Evolutionary conservation across 2,888 invertebrate genomes (phyloP).

Genomic region (Epirrhoe alternata): DNA sequence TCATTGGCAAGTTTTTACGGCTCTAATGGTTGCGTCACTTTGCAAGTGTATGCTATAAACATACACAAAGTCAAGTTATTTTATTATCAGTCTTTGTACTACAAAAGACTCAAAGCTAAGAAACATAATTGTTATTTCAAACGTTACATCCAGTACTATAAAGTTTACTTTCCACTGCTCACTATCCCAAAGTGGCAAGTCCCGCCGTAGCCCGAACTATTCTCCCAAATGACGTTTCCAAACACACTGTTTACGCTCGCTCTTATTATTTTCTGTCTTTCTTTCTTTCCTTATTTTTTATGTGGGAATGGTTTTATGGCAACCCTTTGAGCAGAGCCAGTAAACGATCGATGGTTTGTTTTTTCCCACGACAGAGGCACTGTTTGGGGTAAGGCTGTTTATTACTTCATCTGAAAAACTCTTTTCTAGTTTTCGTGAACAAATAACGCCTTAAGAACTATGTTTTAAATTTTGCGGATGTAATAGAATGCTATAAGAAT

Average conservation of each 20-base stretch:
- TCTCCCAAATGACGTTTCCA: conserved; percentile 36
- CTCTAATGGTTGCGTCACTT: too few species aligned
- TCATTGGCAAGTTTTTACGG: too few species aligned
- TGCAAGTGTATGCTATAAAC: too few species aligned
- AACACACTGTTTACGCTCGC: conserved; percentile 46
- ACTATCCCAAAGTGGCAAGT: conserved; percentile 8
- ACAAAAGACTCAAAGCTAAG: background rate
- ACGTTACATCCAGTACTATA: background rate
- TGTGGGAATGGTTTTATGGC: conserved; percentile 32
- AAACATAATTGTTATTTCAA: background rate
- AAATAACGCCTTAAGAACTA: background rate
- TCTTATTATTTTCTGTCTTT: conserved; percentile 49
- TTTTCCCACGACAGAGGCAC: conserved; percentile 4
- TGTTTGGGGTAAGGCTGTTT: background rate
- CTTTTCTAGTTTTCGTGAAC: background rate
- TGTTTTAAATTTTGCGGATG: background rate
- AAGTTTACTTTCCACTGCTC: conserved; percentile 10
- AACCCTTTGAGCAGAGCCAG: conserved; percentile 28
- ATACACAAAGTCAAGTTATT: too few species aligned
- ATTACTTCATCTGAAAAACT: background rate
- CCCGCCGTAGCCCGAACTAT: conserved; percentile 46
- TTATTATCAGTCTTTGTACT: background rate
- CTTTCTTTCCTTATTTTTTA: conserved; percentile 38
- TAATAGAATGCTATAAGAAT: background rate
- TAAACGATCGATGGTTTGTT: conserved; percentile 28